Base-by-base conservation (phyloP, 2,113 vertebrate genomes). In the Guaruba guarouba region DNA sequence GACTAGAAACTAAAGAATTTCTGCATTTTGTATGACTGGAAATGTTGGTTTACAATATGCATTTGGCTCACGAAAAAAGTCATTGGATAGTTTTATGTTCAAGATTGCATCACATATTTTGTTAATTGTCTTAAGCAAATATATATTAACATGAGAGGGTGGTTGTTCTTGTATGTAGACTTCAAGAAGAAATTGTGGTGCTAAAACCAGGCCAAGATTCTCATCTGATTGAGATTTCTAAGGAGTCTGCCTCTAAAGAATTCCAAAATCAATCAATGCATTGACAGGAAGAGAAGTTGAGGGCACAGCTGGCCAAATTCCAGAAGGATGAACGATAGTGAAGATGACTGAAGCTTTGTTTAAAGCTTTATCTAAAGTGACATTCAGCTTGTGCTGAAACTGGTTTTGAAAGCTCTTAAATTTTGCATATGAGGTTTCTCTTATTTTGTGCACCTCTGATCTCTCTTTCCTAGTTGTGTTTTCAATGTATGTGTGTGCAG, bases 301-400 rank as follows among this genome's bases (percentile, higher is more conserved):
- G 82, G 81, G 93, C 93, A 3, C 98, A 98, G 75, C 39, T 98
- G 48, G 88, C 97, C 68, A 97, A 80, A 54, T 97, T 94, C 95
- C 97, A 97, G 81, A 97, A 98, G 91, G 98, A 98, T 51, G 52
- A 97, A 12, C 95, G 97, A 51, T 98, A 98, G 98, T 98, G 79
- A 96, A 93, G 59, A 33, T 4, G n/a, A 46, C 55, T 59, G 57
- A 77, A 37, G 62, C 24, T 20, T 68, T 63, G 35, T 78, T 55
- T 57, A 57, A 35, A 59, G 22, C 33, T 59, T 59, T 59, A 22
- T 35, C 62, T 54, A 29, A 41, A 81, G 29, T 62, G 29, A 35
- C 51, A 46, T 48, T 57, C 23, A n/a, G 18, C 13, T 24, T 44
- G 17, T 29, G 28, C 3, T 70, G 35, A 57, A 51, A 9, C 33